Evolutionary conservation across 2,888 invertebrate genomes (phyloP), one percentile per base, ranked within the genome.

Genomic region (Patella caerulea): DNA sequence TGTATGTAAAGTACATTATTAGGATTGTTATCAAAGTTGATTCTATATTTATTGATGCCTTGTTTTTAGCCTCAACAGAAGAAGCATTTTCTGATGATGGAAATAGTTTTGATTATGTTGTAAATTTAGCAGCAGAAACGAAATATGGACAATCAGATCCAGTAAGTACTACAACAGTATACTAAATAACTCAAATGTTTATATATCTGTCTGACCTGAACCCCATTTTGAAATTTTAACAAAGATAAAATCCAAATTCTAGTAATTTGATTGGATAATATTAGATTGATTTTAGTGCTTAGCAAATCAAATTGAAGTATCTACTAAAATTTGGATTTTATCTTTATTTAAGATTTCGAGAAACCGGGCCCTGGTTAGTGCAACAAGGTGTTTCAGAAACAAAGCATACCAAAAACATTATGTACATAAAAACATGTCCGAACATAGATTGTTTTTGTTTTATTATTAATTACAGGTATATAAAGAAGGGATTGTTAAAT

Each of bases 121-220:
- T 96, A 80, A 98, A 98, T 92, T 96, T 97, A 91, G 97, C 97
- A 1, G 96, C 96, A 2, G 98, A 98, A 92, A 97, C 97, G 4
- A 95, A 97, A 90, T 94, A 94, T 77, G 96, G 96, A 19, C 96
- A 97, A 93, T 95, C 95, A 15, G 97, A 97, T 91, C 95, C 96
- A 3, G 96, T 92, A 83, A 84, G 89, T 84, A 56, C 29, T 15
- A 29, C 0, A n/a, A 71, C 24, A 17, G 45, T 53, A n/a, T 45
- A 70, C 17, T 70, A 45, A 45, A 9, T 45, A 45, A 45, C 9
- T 9, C 45, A 45, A 45, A 45, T 45, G 9, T 45, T 45, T 45
- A 45, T 45, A 45, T 45, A 45, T 4, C 9, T 45, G 45, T 9
- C 45, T 9, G 9, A 45, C 1, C 45, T 45, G 45, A 45, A 45